These are phyloP conservation scores for Pteropus alecto DNA, from an alignment of 2,113 vertebrate genomes.

Conservation along the genomic window DNA sequence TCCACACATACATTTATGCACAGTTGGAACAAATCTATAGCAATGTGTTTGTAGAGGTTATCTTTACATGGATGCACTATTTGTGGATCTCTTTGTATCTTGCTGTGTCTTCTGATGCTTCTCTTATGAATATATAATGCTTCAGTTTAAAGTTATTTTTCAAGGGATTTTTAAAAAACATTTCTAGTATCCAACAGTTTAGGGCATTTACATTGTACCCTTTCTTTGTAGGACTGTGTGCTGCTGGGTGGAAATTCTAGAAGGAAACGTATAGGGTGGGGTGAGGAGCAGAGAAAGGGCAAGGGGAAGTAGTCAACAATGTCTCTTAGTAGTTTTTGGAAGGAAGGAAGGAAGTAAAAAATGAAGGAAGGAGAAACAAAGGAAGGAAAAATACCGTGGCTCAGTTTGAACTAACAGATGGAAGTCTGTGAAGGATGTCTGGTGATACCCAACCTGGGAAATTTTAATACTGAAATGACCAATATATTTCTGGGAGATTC, in stretches of 20 bases:
- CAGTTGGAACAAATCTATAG: neutral
- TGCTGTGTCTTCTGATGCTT: neutral
- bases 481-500: neutral
- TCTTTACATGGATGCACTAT: neutral
- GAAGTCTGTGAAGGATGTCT: neutral
- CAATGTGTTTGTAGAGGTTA: neutral
- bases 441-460: neutral
- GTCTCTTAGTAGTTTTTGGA: neutral
- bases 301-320: neutral
- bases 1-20: neutral
- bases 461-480: neutral
- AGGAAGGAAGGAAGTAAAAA: neutral
- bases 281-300: neutral
- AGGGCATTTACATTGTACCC: neutral
- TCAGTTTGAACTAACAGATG: neutral
- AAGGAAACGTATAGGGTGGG: fast-evolving
- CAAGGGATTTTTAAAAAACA: neutral
- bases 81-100: neutral
- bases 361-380: too few relatives aligned
- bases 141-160: conserved; percentile 23
- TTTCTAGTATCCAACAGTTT: neutral
- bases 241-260: neutral
- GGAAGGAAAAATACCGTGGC: too few relatives aligned
- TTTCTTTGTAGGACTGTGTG: neutral
- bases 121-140: neutral